Base-by-base conservation (phyloP, 2,888 invertebrate genomes). In the Leptarthrus brevirostris region DNA sequence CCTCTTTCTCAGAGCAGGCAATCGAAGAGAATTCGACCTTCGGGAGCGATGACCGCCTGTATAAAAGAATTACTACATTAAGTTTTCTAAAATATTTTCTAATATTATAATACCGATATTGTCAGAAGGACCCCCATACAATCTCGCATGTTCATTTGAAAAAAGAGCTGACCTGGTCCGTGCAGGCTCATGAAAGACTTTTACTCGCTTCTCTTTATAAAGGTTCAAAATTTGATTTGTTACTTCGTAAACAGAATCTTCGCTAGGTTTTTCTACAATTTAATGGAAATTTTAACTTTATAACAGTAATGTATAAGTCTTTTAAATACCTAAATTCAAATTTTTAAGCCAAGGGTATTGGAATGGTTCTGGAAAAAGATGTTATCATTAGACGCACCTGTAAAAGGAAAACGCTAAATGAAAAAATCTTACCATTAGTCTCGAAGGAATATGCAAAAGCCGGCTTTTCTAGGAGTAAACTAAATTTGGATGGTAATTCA, bases 61-160 rank as follows among this genome's bases (percentile, higher is more conserved):
- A 8, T 18, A 6, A 58, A 1, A 24, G 0, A 34, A n/a, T 12
- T 12, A 8, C 10, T 12, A 54, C 22, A 22, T 53, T 24, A 1
- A 14, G 3, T 24, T 24, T 54, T 22, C 1, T 14, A 14, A 2
- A 24, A 54, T 3, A 8, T 24, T 24, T 54, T 10, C 44, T 14
- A 44, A 8, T 8, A 44, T 44, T 12, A 14, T 4, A 44, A 44
- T 76, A 80, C 81, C 84, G 76, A 84, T 85, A 6, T 80, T 73
- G 26, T 84, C 83, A 0, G 81, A 80, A 3, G 85, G 82, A 2
- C 80, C 75, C 6, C 80, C 82, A 58, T 83, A 79, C 3, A 80
- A 77, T 3, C 77, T 74, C 8, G 80, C 78, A 58, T 83, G 74
- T 64, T 82, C 81, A 74, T 82, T 84, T 2, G 82, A 78, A 79